Base-by-base conservation (phyloP, 2,888 invertebrate species). In the Dasypolia templi region DNA sequence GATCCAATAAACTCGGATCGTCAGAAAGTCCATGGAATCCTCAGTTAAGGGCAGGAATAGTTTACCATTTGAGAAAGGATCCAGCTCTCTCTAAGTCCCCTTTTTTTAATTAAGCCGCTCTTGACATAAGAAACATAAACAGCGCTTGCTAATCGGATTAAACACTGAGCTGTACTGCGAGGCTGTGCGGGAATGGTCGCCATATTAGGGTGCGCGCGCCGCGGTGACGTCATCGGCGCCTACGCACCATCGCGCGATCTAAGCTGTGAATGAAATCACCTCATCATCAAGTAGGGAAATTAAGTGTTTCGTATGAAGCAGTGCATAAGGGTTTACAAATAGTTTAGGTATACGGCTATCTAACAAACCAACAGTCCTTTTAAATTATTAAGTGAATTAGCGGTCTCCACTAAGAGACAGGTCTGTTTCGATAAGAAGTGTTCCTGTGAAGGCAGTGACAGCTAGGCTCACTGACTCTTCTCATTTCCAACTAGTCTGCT, bases 201-300 rank as follows among this genome's bases (percentile, higher is more conserved):
- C 91, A 68, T 90, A 89, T 86, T 89, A 86, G 89, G 91, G 88
- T 70, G 67, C 72, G 74, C 58, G 82, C 73, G 80, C 72, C 63
- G 74, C 61, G 74, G 65, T 92, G 89, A 91, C 92, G 92, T 91
- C 91, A 91, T 62, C 75, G 35, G 84, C 89, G 83, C 91, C 91
- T 82, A 90, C 91, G 86, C 89, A 75, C 58, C 59, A 32, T 29
- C 58, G 67, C 58, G 66, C 66, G 72, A 68, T 70, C 73, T 59
- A 70, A 71, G 67, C 77, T 70, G 71, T 87, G 61, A 88, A 88
- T 89, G 88, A 79, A 88, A 85, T 87, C 85, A 85, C 76, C 79
- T 64, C 67, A 67, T 59, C n/a, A n/a, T n/a, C n/a, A n/a, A n/a
- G 66, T 65, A 73, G 59, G 64, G 65, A 81, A 81, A 84, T 62